These are phyloP conservation scores for Vultur gryphus DNA, from an alignment of 2,797 vertebrate genomes.

Conservation along the genomic window DNA sequence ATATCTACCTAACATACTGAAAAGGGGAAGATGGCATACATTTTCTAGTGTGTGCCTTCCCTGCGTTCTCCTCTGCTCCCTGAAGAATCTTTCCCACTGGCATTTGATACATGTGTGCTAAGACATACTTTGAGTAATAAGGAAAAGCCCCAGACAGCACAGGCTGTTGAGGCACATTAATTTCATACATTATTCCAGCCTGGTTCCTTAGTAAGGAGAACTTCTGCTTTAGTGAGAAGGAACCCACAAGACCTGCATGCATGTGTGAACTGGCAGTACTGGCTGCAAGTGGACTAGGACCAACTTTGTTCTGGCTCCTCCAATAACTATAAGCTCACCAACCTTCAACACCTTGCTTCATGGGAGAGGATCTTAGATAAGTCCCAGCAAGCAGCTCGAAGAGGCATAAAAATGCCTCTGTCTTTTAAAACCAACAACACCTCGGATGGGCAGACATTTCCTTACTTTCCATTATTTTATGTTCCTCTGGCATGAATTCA, in stretches of 20 bases:
- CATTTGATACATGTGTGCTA: neutral
- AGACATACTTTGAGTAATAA: neutral
- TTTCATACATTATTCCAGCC: neutral
- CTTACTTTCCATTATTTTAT: neutral
- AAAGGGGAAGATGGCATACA: neutral
- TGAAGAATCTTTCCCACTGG: neutral
- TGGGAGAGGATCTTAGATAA: neutral
- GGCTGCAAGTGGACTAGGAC: neutral
- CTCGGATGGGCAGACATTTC: neutral
- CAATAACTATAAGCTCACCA: neutral
- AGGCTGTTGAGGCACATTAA: neutral
- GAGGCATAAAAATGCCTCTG: neutral
- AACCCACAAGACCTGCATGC: neutral
- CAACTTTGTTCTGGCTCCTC: neutral
- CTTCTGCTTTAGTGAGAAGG: neutral
- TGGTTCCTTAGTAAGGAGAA: neutral
- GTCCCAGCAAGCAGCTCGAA: rapidly evolving
- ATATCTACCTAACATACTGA: neutral
- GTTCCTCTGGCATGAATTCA: neutral
- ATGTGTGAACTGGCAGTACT: neutral
- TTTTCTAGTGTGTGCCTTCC: neutral
- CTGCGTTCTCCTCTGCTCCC: neutral
- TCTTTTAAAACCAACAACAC: neutral
- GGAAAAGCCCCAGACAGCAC: neutral
- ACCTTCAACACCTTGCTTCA: neutral